Base-by-base conservation (phyloP, 2,888 invertebrate species). In the Theretra japonica region DNA sequence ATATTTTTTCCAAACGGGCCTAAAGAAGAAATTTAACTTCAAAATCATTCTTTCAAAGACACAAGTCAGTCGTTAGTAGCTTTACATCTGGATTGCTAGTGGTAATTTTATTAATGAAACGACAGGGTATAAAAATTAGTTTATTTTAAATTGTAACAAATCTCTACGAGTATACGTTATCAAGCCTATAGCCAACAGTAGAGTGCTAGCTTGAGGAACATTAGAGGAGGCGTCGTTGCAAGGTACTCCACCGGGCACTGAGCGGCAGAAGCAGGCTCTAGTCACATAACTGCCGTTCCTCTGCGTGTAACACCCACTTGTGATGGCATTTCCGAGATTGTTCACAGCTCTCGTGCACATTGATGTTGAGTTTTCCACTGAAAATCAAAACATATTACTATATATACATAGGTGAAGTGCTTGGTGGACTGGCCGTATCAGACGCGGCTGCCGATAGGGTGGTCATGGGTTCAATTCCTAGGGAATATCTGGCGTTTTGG, bases 321-420 rank as follows among this genome's bases (percentile, higher is more conserved):
- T 95, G 71, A 95, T 93, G 0, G 93, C 88, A 1, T 89, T 85
- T 69, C 94, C 95, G 6, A 84, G 83, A 11, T 86, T 83, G 72
- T 95, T 90, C 56, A 95, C 90, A 0, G 96, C 96, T 83, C 96
- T 95, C 65, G 96, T 95, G 82, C 96, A 96, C 95, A 96, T 95
- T 79, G 96, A 96, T 0, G 96, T 97, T 2, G 96, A 95, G 83
- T 97, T 97, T 84, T 95, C 95, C 75, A 95, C 97, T 97, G 86
- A 50, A 95, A 95, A 73, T 50, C 72, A 69, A 70, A 69, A 7
- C 19, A 53, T 19, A 58, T 19, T 19, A n/a, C n/a, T n/a, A n/a
- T n/a, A n/a, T n/a, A n/a, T n/a, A 28, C 0, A 25, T 68, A 25
- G 41, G 41, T 1, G 1, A 15, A 41, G 41, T 41, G 41, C 41